Evolutionary conservation across 2,888 invertebrate species (phyloP), one percentile per base, ranked within the genome.

Genomic region (Cyclophora albipunctata): DNA sequence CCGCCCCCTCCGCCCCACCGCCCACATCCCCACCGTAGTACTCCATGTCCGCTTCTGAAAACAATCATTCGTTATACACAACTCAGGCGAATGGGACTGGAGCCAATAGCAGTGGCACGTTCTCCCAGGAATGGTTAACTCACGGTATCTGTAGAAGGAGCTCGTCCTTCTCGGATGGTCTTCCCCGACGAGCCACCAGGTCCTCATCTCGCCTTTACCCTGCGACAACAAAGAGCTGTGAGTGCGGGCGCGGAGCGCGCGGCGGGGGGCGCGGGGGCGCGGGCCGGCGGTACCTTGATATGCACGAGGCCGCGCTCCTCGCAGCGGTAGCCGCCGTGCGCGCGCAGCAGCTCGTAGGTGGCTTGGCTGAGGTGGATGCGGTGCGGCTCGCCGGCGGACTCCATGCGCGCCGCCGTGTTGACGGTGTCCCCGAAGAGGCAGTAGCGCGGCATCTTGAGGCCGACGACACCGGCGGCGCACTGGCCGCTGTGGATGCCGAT

Each of bases 381-480:
- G 66, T 94, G 91, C 0, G 94, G 92, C 61, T 93, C 92, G 0
- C 94, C 94, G 2, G 91, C 92, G 47, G 94, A 93, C 73, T 95
- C 94, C 94, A 95, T 95, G 40, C 95, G 80, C 0, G 94, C 93
- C 0, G 95, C 95, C 0, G 94, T 94, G 72, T 95, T 95, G 1
- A 95, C 95, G 0, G 95, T 95, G 70, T 95, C 95, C 0, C 95
- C 95, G 70, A 95, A 95, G 0, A 95, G 84, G 63, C 95, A 95
- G 76, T 95, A 95, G 0, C 95, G 87, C 0, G 95, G 95, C 95
- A 95, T 95, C 81, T 94, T 93, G 37, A 93, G 84, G 0, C 95
- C 95, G 0, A 96, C 95, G 4, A 96, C 95, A 2, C 96, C 95
- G 1, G 95, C 95, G 1, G 94, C 94, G 71, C 94, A 94, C 51